Base-by-base conservation (phyloP, 2,113 vertebrate species). In the Hippocampus barbouri region DNA sequence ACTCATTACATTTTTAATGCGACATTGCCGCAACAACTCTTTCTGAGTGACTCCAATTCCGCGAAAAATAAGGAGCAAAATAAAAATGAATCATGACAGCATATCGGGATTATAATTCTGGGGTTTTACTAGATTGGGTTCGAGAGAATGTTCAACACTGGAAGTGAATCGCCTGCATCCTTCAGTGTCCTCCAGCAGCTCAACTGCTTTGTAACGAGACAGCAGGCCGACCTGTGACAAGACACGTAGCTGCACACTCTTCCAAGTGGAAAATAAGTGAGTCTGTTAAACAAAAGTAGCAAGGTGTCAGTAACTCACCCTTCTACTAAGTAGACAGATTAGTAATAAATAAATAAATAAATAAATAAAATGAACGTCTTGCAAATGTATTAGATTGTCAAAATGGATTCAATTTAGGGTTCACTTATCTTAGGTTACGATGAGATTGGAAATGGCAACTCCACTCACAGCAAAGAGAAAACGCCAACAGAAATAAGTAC, bases 1-100 rank as follows among this genome's bases (percentile, higher is more conserved):
- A 87, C 79, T 89, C 91, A 92, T 92, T 92, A 92, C 86, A 91
- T 45, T 89, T 91, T 93, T 93, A 92, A 93, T 92, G 92, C 91
- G 89, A 91, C 91, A 93, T 93, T 91, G 88, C 89, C 89, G 86
- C 84, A 89, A 85, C 83, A 72, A 82, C 79, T 87, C 85, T 90
- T 91, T 89, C 85, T 79, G 83, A 89, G 77, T 83, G 86, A 90
- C 89, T 91, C 80, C 84, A 89, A 86, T 85, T 75, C 84, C 69
- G 74, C 66, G 79, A 87, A 90, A 89, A 89, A 89, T 83, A 83
- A 83, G 84, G 85, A 87, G 81, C 78, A 83, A 88, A 91, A 91
- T 91, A 88, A 91, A 90, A 92, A 90, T 89, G 90, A 91, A 90
- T 89, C 89, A 92, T 80, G 85, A 82, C 84, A 88, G 81, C 54